Conservation (phyloP, 2,888 invertebrate species). For the Rhamphomyia laevipes region DNA sequence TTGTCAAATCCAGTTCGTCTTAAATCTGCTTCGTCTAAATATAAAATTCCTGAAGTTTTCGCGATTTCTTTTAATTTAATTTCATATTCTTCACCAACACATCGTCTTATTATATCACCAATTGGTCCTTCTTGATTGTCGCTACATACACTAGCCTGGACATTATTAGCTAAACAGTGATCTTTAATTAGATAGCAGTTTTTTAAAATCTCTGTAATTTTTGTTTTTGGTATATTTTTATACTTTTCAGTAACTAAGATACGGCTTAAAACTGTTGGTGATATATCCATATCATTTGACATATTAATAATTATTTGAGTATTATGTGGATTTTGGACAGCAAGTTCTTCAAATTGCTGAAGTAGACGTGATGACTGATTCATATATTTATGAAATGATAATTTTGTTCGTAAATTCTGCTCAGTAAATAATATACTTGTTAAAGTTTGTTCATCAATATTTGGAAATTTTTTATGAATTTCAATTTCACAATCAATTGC, state of each 20-base stretch:
- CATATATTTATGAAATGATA: slow-evolving; percentile 47
- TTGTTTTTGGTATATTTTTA: slow-evolving; percentile 20
- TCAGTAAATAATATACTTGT: slow-evolving; percentile 59
- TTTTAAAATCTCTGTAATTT: slow-evolving; percentile 26
- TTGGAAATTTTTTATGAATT: slow-evolving; percentile 44
- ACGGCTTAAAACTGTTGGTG: slow-evolving; percentile 29
- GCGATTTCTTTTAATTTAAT: slow-evolving; percentile 40
- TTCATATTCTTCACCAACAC: slow-evolving; percentile 76
- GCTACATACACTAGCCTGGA: slow-evolving; percentile 55
- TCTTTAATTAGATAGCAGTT: slow-evolving; percentile 30
- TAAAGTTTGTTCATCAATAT: slow-evolving; percentile 47
- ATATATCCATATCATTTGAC: slow-evolving; percentile 22
- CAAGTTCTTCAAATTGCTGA: slow-evolving; percentile 23
- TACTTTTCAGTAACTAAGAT: slow-evolving; percentile 29
- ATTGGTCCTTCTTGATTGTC: slow-evolving; percentile 79
- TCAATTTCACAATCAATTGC: slow-evolving; percentile 49
- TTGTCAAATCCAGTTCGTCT: slow-evolving; percentile 81
- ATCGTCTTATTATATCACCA: slow-evolving; percentile 67
- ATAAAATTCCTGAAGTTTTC: slow-evolving; percentile 46
- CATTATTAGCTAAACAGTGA: slow-evolving; percentile 26
- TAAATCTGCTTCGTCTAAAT: slow-evolving; percentile 66
- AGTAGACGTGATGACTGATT: slow-evolving; percentile 44
- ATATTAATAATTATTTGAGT: slow-evolving; percentile 24
- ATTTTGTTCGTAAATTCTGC: slow-evolving; percentile 52
- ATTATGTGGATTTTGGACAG: slow-evolving; percentile 13